Base-by-base conservation (phyloP, 2,797 vertebrate genomes). In the Coccyzus lansbergi region DNA sequence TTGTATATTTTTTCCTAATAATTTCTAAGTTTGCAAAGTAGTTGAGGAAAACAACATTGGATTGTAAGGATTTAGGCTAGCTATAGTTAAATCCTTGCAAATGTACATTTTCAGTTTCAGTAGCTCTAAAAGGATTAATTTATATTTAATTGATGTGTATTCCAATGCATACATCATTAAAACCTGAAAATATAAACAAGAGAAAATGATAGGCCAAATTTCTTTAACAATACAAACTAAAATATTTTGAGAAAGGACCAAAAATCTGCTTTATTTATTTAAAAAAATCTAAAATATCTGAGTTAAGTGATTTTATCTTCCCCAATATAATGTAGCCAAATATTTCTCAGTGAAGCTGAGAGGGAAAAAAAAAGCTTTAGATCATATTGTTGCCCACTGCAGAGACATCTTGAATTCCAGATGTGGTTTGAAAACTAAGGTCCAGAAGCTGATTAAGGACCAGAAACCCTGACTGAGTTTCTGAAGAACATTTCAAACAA, bases 401-500 rank as follows among this genome's bases (percentile, higher is more conserved):
- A 77, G 67, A 92, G 55, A 72, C 19, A 64, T 64, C 60, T 84
- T 51, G 49, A 78, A 55, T 92, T 84, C 71, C 59, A 89, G 62
- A 70, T 49, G 33, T 71, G 36, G 22, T 75, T 95, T 93, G 85
- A 75, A 92, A 92, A 52, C 36, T 44, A 22, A 79, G 26, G 49
- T 94, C 60, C 36, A 60, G 67, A 83, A 77, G 38, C 20, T 94
- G 69, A 75, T 90, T 95, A 76, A 94, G 70, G 63, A 51, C 71
- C 33, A 94, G 62, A 88, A 93, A 93, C 51, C 17, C 63, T 87
- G 52, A 40, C n/a, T 77, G 70, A 81, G 65, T 68, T 95, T 92
- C 49, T 91, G 90, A 95, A 95, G 91, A 97, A 78, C 38, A 55
- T 78, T 91, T 90, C 14, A 26, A 93, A 86, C 55, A 52, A 38